phyloP scores from a whole-genome alignment of 2,113 vertebrate genomes.

The Limnothrissa miodon region DNA sequence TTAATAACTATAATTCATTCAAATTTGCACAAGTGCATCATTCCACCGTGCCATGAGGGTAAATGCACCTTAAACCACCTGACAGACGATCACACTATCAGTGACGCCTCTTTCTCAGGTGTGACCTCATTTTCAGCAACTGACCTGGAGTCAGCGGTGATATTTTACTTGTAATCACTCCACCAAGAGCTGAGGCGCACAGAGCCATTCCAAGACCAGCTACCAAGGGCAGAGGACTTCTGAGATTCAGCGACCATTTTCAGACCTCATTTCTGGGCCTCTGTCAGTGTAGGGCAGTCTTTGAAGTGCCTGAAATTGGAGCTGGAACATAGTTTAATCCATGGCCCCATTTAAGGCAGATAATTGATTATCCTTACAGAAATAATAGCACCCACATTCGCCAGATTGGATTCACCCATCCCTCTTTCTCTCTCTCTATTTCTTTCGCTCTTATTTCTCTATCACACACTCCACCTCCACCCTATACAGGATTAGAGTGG shows the following conservation, averaged over 20 bases:
- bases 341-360: neutral
- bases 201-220: neutral
- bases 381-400: constrained; percentile 60
- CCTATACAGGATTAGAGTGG: neutral
- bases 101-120: neutral
- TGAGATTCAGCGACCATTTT: neutral
- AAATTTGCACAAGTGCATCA: neutral
- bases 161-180: neutral
- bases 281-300: neutral
- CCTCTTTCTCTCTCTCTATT: constrained; percentile 33
- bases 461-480: neutral
- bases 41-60: neutral
- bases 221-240: neutral
- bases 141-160: neutral
- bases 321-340: neutral
- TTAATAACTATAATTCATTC: constrained; percentile 43
- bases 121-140: neutral
- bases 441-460: too few species aligned
- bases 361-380: constrained; percentile 19
- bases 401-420: constrained; percentile 23
- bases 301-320: neutral
- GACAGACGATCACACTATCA: neutral
- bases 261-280: neutral
- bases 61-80: neutral
- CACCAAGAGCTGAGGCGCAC: neutral